These are phyloP conservation scores for Lepidotrigona ventralis DNA, from an alignment of 1,140 invertebrate species.

Conservation along the genomic window DNA sequence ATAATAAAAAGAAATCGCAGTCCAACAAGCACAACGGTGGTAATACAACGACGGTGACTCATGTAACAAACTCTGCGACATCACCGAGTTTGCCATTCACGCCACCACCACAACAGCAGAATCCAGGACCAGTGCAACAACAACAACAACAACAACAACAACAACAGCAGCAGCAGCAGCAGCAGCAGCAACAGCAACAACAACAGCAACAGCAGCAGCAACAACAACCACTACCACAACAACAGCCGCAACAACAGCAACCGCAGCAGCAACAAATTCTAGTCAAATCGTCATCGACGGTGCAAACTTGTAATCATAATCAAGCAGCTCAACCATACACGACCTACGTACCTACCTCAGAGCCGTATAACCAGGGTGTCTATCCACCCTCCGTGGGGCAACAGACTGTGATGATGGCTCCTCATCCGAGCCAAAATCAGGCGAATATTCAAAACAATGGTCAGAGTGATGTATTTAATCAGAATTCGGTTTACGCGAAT, in stretches of 20 bases:
- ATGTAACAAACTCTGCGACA: constrained; percentile 72
- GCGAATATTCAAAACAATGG: constrained; percentile 59
- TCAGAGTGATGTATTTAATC: constrained; percentile 73
- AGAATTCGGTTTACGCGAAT: constrained; percentile 74
- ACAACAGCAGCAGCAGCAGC: constrained; percentile 45
- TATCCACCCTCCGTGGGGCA: constrained; percentile 67
- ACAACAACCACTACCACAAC: constrained; percentile 33
- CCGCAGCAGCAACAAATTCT: constrained; percentile 66
- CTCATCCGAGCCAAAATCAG: constrained; percentile 69
- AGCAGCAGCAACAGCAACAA: constrained; percentile 17
- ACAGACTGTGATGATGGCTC: constrained; percentile 74
- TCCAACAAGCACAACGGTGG: constrained; percentile 52
- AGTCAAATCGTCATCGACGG: constrained; percentile 69
- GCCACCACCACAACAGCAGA: constrained; percentile 59
- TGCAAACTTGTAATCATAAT: constrained; percentile 68
- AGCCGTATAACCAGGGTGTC: constrained; percentile 71
- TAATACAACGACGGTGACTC: constrained; percentile 33
- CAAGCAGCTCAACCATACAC: constrained; percentile 68
- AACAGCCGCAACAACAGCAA: constrained; percentile 37
- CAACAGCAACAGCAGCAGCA: constrained; percentile 41
- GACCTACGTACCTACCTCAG: constrained; percentile 73
- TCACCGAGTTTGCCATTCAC: constrained; percentile 75
- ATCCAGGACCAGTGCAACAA: constrained; percentile 22
- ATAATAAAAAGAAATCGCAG: constrained; percentile 63
- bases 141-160: constrained; percentile 14